phyloP scores from a whole-genome alignment of 2,797 vertebrate species.

The Cephalopachus bancanus region DNA sequence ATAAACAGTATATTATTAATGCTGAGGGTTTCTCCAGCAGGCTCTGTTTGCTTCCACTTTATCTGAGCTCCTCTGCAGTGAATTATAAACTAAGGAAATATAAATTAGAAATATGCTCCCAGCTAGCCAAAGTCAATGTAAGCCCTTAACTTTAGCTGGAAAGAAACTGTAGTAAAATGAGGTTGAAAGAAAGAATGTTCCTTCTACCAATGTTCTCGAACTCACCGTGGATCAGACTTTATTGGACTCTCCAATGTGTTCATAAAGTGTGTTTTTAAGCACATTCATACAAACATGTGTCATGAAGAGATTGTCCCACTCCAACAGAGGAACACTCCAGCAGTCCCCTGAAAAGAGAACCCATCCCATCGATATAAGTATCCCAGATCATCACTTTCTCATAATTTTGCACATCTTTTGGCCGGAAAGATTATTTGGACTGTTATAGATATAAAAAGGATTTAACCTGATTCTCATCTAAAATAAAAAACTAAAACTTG shows the following conservation, averaged over 20 bases:
- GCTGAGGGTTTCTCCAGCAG: constrained; percentile 62
- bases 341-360: neutral
- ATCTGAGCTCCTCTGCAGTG: constrained; percentile 63
- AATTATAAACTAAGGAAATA: constrained; percentile 68
- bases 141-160: neutral
- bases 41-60: constrained; percentile 71
- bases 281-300: neutral
- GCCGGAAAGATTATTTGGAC: neutral
- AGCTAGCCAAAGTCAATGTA: constrained; percentile 69
- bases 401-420: neutral
- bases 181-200: neutral
- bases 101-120: constrained; percentile 69
- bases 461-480: neutral
- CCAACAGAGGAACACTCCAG: neutral
- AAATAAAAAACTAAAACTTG: neutral
- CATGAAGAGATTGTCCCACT: neutral
- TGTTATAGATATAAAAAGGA: neutral
- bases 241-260: neutral
- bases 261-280: neutral
- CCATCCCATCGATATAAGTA: neutral
- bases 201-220: neutral
- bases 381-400: neutral
- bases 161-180: constrained; percentile 44
- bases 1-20: constrained; percentile 63
- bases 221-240: neutral